Conservation (phyloP, 2,113 vertebrate genomes). For the Periophthalmus modestus region DNA sequence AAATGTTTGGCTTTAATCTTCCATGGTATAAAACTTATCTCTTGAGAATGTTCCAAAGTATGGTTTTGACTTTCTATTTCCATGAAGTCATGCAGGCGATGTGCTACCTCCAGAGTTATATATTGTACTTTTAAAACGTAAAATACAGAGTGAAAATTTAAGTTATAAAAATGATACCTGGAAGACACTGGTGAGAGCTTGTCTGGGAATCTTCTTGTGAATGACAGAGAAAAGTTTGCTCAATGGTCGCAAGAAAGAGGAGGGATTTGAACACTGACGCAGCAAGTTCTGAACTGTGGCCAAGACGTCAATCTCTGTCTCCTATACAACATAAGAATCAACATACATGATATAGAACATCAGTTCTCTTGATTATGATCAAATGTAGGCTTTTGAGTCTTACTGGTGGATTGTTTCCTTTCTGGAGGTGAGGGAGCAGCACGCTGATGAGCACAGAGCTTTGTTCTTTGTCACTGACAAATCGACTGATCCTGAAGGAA, state of each 20-base stretch:
- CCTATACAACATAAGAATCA: slow-evolving; percentile 71
- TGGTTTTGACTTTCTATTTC: too few species aligned
- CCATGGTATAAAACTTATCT: too few species aligned
- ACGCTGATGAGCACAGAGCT: slow-evolving; percentile 88
- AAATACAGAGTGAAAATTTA: not conserved
- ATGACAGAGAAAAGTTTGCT: slow-evolving; percentile 89
- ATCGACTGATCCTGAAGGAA: slow-evolving; percentile 85
- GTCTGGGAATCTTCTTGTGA: slow-evolving; percentile 86
- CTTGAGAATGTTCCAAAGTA: too few species aligned
- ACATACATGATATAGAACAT: not conserved
- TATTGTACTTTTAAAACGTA: too few species aligned
- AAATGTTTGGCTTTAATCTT: too few species aligned
- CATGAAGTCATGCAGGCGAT: too few species aligned
- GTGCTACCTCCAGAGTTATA: too few species aligned
- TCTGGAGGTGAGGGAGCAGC: slow-evolving; percentile 89
- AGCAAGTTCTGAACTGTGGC: slow-evolving; percentile 92
- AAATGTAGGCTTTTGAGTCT: not conserved
- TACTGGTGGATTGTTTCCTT: slow-evolving; percentile 82
- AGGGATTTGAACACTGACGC: slow-evolving; percentile 80
- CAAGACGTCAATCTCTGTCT: slow-evolving; percentile 89
- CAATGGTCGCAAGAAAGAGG: slow-evolving; percentile 86
- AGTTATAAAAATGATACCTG: slow-evolving; percentile 75
- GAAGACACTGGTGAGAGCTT: slow-evolving; percentile 86
- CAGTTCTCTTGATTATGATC: not conserved
- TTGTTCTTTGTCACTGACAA: slow-evolving; percentile 89